These are phyloP conservation scores for Menura novaehollandiae DNA, from an alignment of 2,113 vertebrate genomes.

Conservation along the genomic window DNA sequence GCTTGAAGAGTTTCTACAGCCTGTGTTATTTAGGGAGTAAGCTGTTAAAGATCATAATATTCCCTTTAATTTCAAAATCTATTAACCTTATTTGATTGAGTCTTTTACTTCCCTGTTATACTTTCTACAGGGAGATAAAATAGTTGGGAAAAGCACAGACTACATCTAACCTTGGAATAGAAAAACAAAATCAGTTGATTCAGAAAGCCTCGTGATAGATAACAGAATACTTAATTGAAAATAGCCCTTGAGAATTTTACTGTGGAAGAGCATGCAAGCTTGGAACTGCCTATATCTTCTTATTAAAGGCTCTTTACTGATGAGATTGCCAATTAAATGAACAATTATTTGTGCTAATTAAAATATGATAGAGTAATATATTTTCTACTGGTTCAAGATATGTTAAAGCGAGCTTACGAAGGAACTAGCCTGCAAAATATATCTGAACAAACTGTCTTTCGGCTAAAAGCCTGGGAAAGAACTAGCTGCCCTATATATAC, in stretches of 20 bases:
- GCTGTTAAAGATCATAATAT: background rate
- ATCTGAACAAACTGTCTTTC: constrained; percentile 26
- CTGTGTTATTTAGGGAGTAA: background rate
- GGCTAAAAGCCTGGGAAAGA: constrained; percentile 5
- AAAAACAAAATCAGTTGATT: background rate
- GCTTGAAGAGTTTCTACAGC: background rate
- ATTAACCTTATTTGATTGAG: background rate
- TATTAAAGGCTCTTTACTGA: constrained; percentile 15
- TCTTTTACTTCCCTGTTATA: background rate
- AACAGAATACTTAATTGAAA: constrained; percentile 40
- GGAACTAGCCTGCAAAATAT: background rate
- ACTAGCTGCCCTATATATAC: background rate
- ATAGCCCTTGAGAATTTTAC: constrained; percentile 41
- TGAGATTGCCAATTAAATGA: constrained; percentile 28
- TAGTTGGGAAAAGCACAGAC: background rate
- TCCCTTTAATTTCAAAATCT: background rate
- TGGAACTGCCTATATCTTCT: background rate
- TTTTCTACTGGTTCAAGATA: background rate
- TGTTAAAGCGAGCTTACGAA: background rate
- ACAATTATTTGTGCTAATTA: constrained; percentile 27
- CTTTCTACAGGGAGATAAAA: background rate
- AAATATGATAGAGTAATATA: constrained; percentile 46
- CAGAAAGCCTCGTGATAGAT: background rate
- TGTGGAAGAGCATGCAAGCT: background rate
- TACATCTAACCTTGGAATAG: background rate